Evolutionary conservation across 2,113 vertebrate genomes (phyloP).

Genomic region (Corythaixoides concolor): DNA sequence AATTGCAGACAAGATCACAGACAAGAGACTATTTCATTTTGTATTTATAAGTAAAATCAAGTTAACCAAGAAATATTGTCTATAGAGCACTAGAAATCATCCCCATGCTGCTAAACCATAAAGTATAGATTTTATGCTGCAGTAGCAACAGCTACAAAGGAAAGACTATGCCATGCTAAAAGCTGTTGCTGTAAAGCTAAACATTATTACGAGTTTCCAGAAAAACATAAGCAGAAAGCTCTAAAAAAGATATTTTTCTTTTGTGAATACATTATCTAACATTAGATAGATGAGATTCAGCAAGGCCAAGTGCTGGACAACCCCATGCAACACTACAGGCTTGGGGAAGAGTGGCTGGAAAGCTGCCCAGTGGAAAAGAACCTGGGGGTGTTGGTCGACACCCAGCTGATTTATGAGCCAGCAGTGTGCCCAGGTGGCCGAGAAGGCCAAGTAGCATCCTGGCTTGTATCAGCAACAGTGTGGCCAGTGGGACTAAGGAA

Average conservation of each 20-base stretch:
- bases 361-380: background rate
- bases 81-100: background rate
- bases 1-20: background rate
- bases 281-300: background rate
- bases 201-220: background rate
- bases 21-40: background rate
- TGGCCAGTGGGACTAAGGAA: background rate
- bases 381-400: fast-evolving
- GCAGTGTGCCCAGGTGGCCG: background rate
- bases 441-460: background rate
- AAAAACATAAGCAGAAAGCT: background rate
- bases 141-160: background rate
- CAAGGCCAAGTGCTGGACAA: background rate
- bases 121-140: background rate
- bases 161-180: background rate
- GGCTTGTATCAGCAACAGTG: fast-evolving
- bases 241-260: background rate
- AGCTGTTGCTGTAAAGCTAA: background rate
- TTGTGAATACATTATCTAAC: background rate
- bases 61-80: background rate
- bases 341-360: background rate
- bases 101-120: background rate
- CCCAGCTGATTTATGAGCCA: fast-evolving
- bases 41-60: background rate
- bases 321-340: fast-evolving